A percentile compares a stretch with the other conserved stretches of the same genome.
phyloP scores from a whole-genome alignment of 2,797 vertebrate genomes.

The Gobionotothen gibberifrons region DNA sequence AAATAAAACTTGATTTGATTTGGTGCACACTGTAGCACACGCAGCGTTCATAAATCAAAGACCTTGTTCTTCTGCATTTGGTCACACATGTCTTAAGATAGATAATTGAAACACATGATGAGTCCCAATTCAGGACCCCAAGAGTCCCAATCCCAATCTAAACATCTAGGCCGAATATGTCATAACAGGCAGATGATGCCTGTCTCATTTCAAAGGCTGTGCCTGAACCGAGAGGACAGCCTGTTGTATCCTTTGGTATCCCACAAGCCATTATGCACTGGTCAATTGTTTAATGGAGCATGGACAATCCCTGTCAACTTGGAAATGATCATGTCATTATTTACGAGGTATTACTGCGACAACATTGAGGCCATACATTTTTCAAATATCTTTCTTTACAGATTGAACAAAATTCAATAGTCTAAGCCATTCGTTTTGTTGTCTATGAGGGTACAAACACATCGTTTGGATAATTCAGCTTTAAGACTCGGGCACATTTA shows the following conservation, averaged over 20 bases:
- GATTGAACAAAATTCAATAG: neutral
- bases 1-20: no score
- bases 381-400: slow-evolving; percentile 6
- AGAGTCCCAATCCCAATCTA: neutral
- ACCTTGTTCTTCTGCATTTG: slow-evolving; percentile 14
- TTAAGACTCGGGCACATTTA: neutral
- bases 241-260: neutral
- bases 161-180: neutral
- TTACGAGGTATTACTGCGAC: neutral
- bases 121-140: neutral
- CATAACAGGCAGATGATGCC: neutral
- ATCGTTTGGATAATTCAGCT: neutral
- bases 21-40: slow-evolving; percentile 27
- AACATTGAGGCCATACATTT: neutral
- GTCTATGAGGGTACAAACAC: neutral
- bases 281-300: slow-evolving; percentile 13
- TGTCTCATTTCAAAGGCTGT: neutral
- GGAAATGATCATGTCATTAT: slow-evolving; percentile 10
- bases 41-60: slow-evolving; percentile 28
- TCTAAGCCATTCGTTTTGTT: neutral
- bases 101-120: slow-evolving; percentile 13
- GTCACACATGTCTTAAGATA: slow-evolving; percentile 24
- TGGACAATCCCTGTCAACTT: neutral
- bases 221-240: slow-evolving; percentile 1
- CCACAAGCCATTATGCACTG: slow-evolving; percentile 2